Base-by-base conservation (phyloP, 2,113 vertebrate species). In the Myrmecophaga tridactyla region DNA sequence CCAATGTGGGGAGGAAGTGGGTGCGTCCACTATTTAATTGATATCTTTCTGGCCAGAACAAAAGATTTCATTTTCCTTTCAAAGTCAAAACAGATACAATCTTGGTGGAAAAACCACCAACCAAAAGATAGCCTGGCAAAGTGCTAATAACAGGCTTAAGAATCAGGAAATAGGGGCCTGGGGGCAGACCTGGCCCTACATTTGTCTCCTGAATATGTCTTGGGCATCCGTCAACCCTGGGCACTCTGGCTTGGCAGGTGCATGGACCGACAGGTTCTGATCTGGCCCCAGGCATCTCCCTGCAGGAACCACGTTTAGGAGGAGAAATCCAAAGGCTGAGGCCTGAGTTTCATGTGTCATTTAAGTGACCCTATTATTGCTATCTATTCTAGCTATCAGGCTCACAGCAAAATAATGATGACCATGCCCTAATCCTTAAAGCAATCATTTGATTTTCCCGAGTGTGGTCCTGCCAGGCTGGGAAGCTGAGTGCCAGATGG, bases 61-160 rank as follows among this genome's bases (percentile, higher is more conserved):
- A 86, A 94, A 60, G 65, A 23, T 39, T 76, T 95, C 63, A 92
- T 67, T 86, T 94, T 85, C 73, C 60, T 23, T 83, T 95, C 18
- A 67, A 87, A 94, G 34, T 21, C 65, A 1, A 92, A 96, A 72
- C 7, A 73, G 39, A 48, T n/a, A 29, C 70, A 87, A 65, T 73
- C 31, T 4, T 73, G 62, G 73, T 27, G 89, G 89, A 88, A 94
- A 91, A 86, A 43, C n/a, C 56, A 58, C 53, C 53, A 58, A 18
- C 23, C 41, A 84, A n/a, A 29, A 76, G 0, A 13, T 1, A 76
- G 6, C 46, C 46, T 78, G 46, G 31, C 2, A 67, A 29, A 29
- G 27, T 51, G 39, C 36, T 81, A 65, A 51, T 48, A 87, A 46
- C 0, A 6, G 34, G 14, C 31, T 51, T 41, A 36, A 23, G 76